Percentiles rank a stretch among this genome's conserved stretches.
These are phyloP conservation scores for Gonioctena quinquepunctata DNA, from an alignment of 1,140 invertebrate species.

Conservation along the genomic window DNA sequence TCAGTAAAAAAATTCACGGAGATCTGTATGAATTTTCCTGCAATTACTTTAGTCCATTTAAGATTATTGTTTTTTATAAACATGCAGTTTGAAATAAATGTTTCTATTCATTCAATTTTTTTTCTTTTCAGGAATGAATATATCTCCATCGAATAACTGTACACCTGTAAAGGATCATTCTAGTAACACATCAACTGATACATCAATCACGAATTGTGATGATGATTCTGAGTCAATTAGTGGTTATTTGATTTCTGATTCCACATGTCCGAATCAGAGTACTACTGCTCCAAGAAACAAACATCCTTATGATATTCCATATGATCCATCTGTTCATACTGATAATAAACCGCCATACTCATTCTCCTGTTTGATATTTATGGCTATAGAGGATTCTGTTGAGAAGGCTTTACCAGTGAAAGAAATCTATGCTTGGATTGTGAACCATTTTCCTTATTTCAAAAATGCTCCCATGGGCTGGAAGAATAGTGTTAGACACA, in stretches of 20 bases:
- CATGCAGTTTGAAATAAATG: too few relatives aligned
- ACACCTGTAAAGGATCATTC: slow-evolving; percentile 51
- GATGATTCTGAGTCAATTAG: slow-evolving; percentile 51
- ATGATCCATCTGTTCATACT: slow-evolving; percentile 77
- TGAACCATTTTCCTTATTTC: slow-evolving; percentile 96
- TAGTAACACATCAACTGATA: background rate
- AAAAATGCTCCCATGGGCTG: slow-evolving; percentile 94
- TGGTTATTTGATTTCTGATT: too few relatives aligned
- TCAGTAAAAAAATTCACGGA: too few relatives aligned
- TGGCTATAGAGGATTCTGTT: slow-evolving; percentile 93
- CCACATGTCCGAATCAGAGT: slow-evolving; percentile 29
- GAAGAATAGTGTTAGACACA: slow-evolving; percentile 97
- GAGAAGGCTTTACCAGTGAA: slow-evolving; percentile 90
- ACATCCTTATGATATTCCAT: slow-evolving; percentile 74
- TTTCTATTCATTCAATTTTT: too few relatives aligned
- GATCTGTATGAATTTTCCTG: too few relatives aligned
- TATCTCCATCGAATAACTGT: slow-evolving; percentile 49
- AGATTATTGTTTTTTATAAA: too few relatives aligned
- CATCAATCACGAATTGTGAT: slow-evolving; percentile 36
- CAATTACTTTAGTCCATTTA: too few relatives aligned
- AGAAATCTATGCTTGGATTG: slow-evolving; percentile 98
- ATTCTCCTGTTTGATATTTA: slow-evolving; percentile 94
- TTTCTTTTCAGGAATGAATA: slow-evolving; percentile 50
- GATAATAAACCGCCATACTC: slow-evolving; percentile 93
- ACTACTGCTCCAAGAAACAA: slow-evolving; percentile 50